phyloP scores from a whole-genome alignment of 2,888 invertebrate genomes.

The Lasioglossum oenotherae region DNA sequence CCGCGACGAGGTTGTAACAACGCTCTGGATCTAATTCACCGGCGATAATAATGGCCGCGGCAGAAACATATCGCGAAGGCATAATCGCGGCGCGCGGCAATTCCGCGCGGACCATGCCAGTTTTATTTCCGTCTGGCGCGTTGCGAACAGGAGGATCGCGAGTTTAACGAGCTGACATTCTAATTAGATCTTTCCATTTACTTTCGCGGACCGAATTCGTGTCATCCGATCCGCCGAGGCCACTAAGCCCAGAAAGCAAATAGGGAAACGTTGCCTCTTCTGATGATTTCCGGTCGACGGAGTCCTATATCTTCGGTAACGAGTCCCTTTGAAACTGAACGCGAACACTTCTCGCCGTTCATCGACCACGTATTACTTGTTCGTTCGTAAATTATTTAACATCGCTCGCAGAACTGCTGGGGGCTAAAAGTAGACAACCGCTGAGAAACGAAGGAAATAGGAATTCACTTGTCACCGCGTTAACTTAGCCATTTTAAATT shows the following conservation, averaged over 20 bases:
- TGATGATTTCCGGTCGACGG: conserved; percentile 22
- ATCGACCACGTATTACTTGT: neutral
- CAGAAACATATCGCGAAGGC: conserved; percentile 42
- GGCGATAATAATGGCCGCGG: conserved; percentile 35
- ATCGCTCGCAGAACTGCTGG: neutral
- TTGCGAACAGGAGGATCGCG: conserved; percentile 59
- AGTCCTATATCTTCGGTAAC: neutral
- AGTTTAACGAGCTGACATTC: conserved; percentile 68
- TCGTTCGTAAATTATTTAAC: neutral
- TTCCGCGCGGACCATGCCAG: conserved; percentile 56
- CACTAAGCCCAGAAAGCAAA: conserved; percentile 7
- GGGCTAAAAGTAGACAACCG: neutral
- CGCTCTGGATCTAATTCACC: conserved; percentile 16
- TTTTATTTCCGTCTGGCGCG: conserved; percentile 64
- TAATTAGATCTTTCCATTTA: conserved; percentile 68
- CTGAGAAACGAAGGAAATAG: neutral
- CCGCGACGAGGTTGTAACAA: neutral
- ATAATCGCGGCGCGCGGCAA: conserved; percentile 22
- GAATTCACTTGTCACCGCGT: neutral
- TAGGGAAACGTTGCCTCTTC: neutral
- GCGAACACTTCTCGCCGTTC: neutral
- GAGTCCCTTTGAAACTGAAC: neutral
- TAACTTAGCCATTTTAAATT: neutral
- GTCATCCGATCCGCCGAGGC: conserved; percentile 50
- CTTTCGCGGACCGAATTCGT: conserved; percentile 59